Evolutionary conservation across 2,797 vertebrate species (phyloP), one percentile per base, ranked within the genome.

Genomic region (Perodicticus potto): DNA sequence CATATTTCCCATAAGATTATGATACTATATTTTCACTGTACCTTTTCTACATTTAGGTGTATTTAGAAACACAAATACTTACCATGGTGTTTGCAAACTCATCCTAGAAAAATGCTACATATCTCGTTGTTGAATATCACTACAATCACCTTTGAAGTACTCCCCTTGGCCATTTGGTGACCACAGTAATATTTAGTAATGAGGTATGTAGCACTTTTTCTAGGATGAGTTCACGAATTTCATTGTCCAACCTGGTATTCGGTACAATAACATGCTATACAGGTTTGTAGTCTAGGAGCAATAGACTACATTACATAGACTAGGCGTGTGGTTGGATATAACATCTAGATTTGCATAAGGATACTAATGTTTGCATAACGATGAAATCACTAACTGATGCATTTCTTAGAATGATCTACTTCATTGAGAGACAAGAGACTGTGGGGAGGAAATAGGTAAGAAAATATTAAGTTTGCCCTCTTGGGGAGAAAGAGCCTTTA

Each of bases 401-500:
- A 80, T 57, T 80, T 57, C 77, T 80, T 4, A 37, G 49, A 4
- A 34, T 53, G n/a, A 80, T 57, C 77, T 53, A 67, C 32, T 67
- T 67, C 65, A 20, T 67, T 67, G n/a, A 67, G 17, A 67, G 22
- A 37, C 1, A 1, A 13, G 5, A 16, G n/a, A 57, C 14, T 57
- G 7, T 57, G 59, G 72, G 23, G 13, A 80, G 14, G 12, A 90
- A 78, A 61, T 17, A 76, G 87, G 49, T 89, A 25, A 67, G 34
- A 53, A 63, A 93, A 94, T 49, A 20, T 14, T 70, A 16, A 3
- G 11, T 34, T 32, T 61, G 34, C 37, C 49, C 40, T 67, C 72
- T 78, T 55, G 19, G 13, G 45, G 80, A 91, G 19, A 59, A 85
- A 94, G 20, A 91, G 6, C 5, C 7, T 94, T 94, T 91, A 83